Percentiles rank a stretch among this genome's conserved stretches.
These are phyloP conservation scores for Fundulus diaphanus DNA, from an alignment of 2,797 vertebrate genomes.

Conservation along the genomic window DNA sequence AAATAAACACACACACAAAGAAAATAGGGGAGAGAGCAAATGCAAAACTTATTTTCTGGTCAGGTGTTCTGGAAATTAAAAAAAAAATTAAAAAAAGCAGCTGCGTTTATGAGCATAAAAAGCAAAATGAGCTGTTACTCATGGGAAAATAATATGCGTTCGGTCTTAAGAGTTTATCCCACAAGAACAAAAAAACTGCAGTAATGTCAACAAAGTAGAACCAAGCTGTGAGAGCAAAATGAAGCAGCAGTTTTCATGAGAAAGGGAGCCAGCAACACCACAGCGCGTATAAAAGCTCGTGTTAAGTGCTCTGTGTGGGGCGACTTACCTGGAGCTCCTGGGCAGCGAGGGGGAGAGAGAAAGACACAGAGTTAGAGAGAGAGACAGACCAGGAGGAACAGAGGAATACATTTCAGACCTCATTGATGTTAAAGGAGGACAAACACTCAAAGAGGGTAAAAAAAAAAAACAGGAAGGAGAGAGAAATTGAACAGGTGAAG, in stretches of 20 bases:
- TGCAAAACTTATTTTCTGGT: neutral
- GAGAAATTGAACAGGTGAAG: slow-evolving; percentile 3
- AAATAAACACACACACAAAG: slow-evolving; percentile 64
- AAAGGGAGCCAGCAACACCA: slow-evolving; percentile 64
- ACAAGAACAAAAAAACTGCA: slow-evolving; percentile 27
- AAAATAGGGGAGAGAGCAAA: slow-evolving; percentile 11
- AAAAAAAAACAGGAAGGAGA: slow-evolving; percentile 20
- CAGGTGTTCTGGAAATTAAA: slow-evolving; percentile 19
- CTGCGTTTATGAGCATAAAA: slow-evolving; percentile 59
- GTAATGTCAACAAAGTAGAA: slow-evolving; percentile 45
- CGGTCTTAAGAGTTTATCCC: slow-evolving; percentile 15
- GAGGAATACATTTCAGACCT: slow-evolving; percentile 57
- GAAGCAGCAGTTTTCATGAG: slow-evolving; percentile 47
- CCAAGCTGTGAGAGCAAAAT: slow-evolving; percentile 64
- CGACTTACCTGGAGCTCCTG: slow-evolving; percentile 99
- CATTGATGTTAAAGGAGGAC: slow-evolving; percentile 34
- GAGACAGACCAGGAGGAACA: slow-evolving; percentile 55
- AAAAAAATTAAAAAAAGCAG: too few relatives aligned
- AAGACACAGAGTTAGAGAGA: slow-evolving; percentile 74
- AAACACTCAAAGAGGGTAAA: slow-evolving; percentile 15
- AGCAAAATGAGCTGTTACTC: slow-evolving; percentile 61
- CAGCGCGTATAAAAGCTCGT: slow-evolving; percentile 65
- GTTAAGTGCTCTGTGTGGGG: slow-evolving; percentile 60
- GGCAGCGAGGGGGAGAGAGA: slow-evolving; percentile 86
- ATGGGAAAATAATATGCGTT: slow-evolving; percentile 45